These are phyloP conservation scores for rat (Rattus norvegicus) DNA, from an alignment of 2,113 vertebrate genomes.

Conservation along the genomic window DNA sequence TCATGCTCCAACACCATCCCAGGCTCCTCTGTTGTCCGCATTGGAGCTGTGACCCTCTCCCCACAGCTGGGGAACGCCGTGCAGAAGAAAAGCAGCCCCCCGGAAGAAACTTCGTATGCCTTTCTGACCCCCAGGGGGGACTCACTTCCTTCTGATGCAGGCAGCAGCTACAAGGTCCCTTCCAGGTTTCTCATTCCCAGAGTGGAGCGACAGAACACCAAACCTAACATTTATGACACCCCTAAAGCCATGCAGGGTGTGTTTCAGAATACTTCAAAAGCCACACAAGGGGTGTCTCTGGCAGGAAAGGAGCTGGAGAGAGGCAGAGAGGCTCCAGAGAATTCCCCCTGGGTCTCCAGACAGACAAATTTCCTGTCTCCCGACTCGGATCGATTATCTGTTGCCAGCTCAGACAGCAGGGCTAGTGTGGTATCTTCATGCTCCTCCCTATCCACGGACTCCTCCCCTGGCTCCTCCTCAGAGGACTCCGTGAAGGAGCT, in stretches of 20 bases:
- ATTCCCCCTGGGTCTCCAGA: background rate
- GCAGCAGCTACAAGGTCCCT: constrained; percentile 69
- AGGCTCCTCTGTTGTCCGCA: background rate
- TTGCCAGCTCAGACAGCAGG: constrained; percentile 84
- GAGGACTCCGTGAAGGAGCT: constrained; percentile 87
- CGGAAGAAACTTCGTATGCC: constrained; percentile 74
- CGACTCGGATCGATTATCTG: constrained; percentile 67
- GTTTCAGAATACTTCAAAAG: constrained; percentile 50
- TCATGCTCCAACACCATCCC: constrained; percentile 69
- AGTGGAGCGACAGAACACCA: constrained; percentile 81
- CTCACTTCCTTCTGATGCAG: background rate
- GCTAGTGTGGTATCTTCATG: constrained; percentile 88
- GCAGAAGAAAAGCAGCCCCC: constrained; percentile 64
- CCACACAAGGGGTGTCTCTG: background rate
- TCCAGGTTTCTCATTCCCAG: constrained; percentile 75
- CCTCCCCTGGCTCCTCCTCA: constrained; percentile 74
- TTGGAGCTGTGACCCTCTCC: constrained; percentile 11
- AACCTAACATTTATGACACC: constrained; percentile 86
- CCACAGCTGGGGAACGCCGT: constrained; percentile 50
- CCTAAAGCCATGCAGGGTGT: constrained; percentile 71
- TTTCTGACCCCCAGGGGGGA: constrained; percentile 73
- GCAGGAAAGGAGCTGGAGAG: constrained; percentile 60
- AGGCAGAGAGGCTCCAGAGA: background rate
- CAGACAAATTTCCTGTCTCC: constrained; percentile 1
- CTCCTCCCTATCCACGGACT: constrained; percentile 84